Percentiles rank a stretch among this genome's conserved stretches.
These are phyloP conservation scores for Uropsilus gracilis DNA, from an alignment of 2,113 vertebrate genomes.

Conservation along the genomic window DNA sequence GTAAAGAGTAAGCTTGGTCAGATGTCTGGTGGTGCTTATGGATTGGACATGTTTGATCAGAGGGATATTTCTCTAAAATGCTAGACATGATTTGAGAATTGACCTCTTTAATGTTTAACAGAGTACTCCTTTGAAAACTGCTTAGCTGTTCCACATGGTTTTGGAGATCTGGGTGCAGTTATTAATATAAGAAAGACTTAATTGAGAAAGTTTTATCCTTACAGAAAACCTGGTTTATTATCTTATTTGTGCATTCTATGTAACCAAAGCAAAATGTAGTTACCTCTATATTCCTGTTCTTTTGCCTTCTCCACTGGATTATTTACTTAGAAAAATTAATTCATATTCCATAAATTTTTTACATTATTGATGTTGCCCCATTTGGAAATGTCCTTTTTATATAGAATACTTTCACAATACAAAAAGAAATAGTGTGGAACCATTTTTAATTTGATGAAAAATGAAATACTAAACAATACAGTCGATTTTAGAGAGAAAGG, in stretches of 20 bases:
- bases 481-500: not conserved
- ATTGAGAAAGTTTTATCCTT: conserved; percentile 49
- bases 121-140: conserved; percentile 30
- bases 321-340: conserved; percentile 57
- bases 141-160: conserved; percentile 11
- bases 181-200: conserved; percentile 34
- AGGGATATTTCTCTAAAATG: not conserved
- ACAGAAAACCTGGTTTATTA: conserved; percentile 57
- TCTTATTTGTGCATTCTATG: conserved; percentile 62
- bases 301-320: conserved; percentile 52
- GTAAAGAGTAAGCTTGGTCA: not conserved
- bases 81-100: not conserved
- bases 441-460: conserved; percentile 58
- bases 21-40: not conserved
- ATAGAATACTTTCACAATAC: conserved; percentile 57
- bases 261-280: conserved; percentile 60
- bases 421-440: conserved; percentile 58
- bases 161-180: conserved; percentile 49
- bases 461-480: conserved; percentile 62
- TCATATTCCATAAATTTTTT: conserved; percentile 54
- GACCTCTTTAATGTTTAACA: conserved; percentile 18
- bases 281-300: conserved; percentile 52
- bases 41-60: not conserved
- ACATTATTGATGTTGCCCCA: conserved; percentile 55
- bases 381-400: conserved; percentile 65